These are phyloP conservation scores for Papilio elwesi DNA, from an alignment of 2,888 invertebrate species.

Conservation along the genomic window DNA sequence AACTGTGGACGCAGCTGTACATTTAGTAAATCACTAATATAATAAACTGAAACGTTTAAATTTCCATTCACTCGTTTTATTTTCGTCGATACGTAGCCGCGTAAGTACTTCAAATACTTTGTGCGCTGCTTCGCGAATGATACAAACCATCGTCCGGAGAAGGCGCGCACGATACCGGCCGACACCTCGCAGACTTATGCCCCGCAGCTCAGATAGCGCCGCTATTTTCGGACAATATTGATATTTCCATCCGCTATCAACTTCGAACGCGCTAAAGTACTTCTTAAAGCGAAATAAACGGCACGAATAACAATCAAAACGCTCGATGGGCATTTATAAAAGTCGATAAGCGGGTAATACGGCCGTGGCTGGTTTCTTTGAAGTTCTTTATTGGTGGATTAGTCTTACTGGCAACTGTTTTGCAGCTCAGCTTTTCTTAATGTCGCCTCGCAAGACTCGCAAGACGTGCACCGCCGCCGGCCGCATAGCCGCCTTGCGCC, in stretches of 20 bases:
- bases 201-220: conserved; percentile 64
- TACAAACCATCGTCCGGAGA: conserved; percentile 79
- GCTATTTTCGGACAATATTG: conserved; percentile 77
- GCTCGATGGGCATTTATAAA: conserved; percentile 47
- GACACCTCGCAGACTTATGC: conserved; percentile 80
- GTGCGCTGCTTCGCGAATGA: conserved; percentile 81
- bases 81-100: conserved; percentile 40
- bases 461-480: conserved; percentile 50
- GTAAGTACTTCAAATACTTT: conserved; percentile 70
- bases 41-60: conserved; percentile 23
- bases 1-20: not conserved
- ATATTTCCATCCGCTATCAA: conserved; percentile 78
- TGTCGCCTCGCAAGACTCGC: conserved; percentile 63
- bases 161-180: conserved; percentile 75
- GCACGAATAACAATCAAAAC: conserved; percentile 57
- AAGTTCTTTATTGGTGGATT: conserved; percentile 41
- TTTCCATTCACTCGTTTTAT: conserved; percentile 34
- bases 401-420: conserved; percentile 37
- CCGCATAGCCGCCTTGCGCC: conserved; percentile 48
- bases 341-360: conserved; percentile 29
- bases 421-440: conserved; percentile 56
- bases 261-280: conserved; percentile 75
- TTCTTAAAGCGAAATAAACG: conserved; percentile 63
- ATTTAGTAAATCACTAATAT: conserved; percentile 1
- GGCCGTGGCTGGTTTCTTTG: conserved; percentile 36